A percentile compares a stretch with the other conserved stretches of the same genome.
Conservation (phyloP, 2,113 vertebrate species). For the Siphamia tubifer region DNA sequence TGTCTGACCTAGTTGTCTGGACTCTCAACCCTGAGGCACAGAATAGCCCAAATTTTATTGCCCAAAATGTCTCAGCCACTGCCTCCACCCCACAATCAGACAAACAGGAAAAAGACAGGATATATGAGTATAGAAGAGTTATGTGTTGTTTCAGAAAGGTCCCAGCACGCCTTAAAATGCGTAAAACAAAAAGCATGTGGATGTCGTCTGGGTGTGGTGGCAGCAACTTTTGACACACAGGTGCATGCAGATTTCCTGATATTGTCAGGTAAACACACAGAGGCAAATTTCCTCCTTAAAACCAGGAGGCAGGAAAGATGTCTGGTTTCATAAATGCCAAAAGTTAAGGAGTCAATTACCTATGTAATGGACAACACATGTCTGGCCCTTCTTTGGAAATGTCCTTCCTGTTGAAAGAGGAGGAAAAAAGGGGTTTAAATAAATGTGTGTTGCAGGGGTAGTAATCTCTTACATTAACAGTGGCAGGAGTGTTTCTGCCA, state of each 20-base stretch:
- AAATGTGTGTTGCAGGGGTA: too few relatives aligned
- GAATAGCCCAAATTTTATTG: conserved; percentile 58
- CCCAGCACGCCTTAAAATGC: background rate
- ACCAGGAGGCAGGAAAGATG: conserved; percentile 9
- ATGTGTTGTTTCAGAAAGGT: background rate
- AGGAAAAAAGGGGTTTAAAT: conserved; percentile 18
- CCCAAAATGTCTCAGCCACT: conserved; percentile 24
- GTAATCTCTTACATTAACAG: conserved; percentile 19
- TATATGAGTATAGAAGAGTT: background rate
- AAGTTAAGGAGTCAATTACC: conserved; percentile 76
- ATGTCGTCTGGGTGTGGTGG: background rate
- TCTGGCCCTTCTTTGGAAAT: conserved; percentile 98
- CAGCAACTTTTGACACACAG: background rate
- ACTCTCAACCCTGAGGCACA: conserved; percentile 37
- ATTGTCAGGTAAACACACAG: background rate
- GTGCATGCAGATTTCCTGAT: conserved; percentile 3
- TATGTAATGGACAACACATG: conserved; percentile 97
- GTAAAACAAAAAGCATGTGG: background rate
- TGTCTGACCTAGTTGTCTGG: conserved; percentile 74
- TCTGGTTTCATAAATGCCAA: background rate
- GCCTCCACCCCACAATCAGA: conserved; percentile 35
- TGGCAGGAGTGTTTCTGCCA: conserved; percentile 8
- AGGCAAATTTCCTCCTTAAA: background rate
- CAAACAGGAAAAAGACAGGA: conserved; percentile 21
- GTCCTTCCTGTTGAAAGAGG: conserved; percentile 87